phyloP scores from a whole-genome alignment of 1,140 invertebrate species.

The Scylla paramamosain region DNA sequence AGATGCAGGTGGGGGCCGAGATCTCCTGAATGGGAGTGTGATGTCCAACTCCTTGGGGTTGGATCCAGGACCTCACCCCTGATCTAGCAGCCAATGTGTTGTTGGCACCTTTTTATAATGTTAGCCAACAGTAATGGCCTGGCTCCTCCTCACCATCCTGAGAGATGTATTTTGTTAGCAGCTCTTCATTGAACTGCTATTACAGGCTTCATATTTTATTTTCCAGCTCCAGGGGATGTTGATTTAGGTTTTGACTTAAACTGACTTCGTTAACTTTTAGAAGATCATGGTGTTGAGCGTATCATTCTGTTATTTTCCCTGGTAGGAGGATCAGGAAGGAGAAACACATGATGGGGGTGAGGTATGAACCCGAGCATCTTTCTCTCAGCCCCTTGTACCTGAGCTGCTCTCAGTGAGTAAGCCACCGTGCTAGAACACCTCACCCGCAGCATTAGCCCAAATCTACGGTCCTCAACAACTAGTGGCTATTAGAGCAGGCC shows the following conservation, averaged over 20 bases:
- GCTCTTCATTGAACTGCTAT: conserved; percentile 59
- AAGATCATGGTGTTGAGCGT: conserved; percentile 77
- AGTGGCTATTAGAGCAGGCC: conserved; percentile 77
- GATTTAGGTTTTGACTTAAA: conserved; percentile 69
- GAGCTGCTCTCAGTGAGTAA: conserved; percentile 77
- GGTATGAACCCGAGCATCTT: conserved; percentile 77
- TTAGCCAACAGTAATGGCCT: conserved; percentile 65
- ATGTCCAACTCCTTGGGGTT: conserved; percentile 62
- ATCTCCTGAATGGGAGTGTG: conserved; percentile 37
- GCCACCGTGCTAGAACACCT: conserved; percentile 76
- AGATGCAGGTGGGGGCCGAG: conserved; percentile 49
- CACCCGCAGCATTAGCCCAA: conserved; percentile 77
- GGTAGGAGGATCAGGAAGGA: conserved; percentile 78
- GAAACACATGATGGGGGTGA: conserved; percentile 78
- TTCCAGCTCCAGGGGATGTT: conserved; percentile 72
- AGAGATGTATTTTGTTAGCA: conserved; percentile 59
- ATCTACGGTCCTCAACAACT: conserved; percentile 75
- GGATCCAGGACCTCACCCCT: conserved; percentile 60
- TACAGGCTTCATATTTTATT: conserved; percentile 71
- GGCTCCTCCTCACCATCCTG: conserved; percentile 64
- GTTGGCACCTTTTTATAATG: conserved; percentile 39
- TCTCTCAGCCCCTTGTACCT: conserved; percentile 77
- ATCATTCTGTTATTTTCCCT: conserved; percentile 77
- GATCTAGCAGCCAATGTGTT: conserved; percentile 56
- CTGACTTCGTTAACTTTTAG: conserved; percentile 74